Evolutionary conservation across 2,888 invertebrate genomes (phyloP).

Genomic region (Orgyia antiqua): DNA sequence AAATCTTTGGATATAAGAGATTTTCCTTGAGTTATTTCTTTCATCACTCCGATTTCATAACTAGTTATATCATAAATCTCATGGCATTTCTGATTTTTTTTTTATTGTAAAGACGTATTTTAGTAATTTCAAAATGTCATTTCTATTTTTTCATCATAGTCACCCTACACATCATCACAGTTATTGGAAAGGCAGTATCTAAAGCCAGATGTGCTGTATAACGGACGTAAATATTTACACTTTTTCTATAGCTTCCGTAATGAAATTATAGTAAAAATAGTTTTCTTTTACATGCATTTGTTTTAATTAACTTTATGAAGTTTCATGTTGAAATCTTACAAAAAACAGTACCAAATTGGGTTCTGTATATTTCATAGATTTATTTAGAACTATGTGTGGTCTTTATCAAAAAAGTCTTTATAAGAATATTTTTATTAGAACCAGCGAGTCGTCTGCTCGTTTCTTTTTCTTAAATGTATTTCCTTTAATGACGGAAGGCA

Average conservation of each 20-base stretch:
- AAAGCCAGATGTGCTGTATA: slow-evolving; percentile 35
- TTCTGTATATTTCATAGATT: not conserved
- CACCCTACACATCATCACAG: slow-evolving; percentile 17
- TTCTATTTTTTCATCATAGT: slow-evolving; percentile 8
- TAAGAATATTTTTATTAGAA: no score
- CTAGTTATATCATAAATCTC: no score
- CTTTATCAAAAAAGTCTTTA: not conserved
- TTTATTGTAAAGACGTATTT: no score
- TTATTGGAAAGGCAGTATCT: slow-evolving; percentile 28
- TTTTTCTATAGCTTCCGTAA: slow-evolving; percentile 51
- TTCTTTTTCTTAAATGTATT: no score
- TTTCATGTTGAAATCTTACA: slow-evolving; percentile 12
- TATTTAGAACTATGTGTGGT: not conserved
- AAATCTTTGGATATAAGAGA: no score
- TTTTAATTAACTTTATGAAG: slow-evolving; percentile 19
- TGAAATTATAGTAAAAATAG: slow-evolving; percentile 38
- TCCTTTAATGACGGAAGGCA: no score
- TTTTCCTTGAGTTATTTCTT: no score
- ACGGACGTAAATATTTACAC: slow-evolving; percentile 58
- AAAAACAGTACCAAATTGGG: slow-evolving; percentile 1
- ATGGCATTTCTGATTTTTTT: no score
- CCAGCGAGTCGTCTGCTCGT: no score
- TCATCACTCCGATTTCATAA: no score
- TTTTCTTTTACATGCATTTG: slow-evolving; percentile 26
- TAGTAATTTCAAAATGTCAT: no score